Percentiles rank a stretch among this genome's conserved stretches.
Conservation (phyloP, 2,113 vertebrate species). For the Piprites chloris region DNA sequence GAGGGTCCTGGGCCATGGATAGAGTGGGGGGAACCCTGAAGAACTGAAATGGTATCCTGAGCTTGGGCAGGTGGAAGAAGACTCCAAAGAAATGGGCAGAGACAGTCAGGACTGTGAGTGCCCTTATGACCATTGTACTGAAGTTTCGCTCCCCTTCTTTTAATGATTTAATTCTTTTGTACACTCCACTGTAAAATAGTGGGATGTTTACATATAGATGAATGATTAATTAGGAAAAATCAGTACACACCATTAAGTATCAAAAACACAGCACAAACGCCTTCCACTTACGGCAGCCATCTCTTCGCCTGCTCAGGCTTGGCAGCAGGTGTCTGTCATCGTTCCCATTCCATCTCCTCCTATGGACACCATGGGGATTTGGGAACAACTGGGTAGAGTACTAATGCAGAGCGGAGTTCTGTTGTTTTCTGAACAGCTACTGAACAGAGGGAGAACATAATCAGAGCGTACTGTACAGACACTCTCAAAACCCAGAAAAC, state of each 20-base stretch:
- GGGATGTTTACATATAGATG: not conserved
- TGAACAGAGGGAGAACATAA: not conserved
- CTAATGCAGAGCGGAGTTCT: not conserved
- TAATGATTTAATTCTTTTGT: not conserved
- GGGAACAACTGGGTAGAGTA: not conserved
- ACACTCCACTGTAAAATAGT: not conserved
- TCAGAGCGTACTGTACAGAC: accelerated
- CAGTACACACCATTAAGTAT: not conserved
- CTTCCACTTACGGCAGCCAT: not conserved
- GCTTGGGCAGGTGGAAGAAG: accelerated
- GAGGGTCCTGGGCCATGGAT: too few species aligned
- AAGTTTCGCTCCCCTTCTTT: not conserved
- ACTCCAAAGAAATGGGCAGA: not conserved
- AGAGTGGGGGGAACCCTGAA: not conserved
- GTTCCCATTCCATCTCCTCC: not conserved
- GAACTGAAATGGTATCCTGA: too few species aligned
- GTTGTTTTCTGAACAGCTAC: not conserved
- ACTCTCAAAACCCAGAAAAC: not conserved
- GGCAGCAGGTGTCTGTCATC: not conserved
- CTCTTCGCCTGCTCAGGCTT: not conserved
- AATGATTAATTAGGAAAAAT: not conserved
- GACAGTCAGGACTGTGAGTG: accelerated
- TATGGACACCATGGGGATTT: accelerated
- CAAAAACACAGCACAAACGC: not conserved
- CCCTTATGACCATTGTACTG: not conserved